These are phyloP conservation scores for Lutjanus erythropterus DNA, from an alignment of 2,113 vertebrate species.

Conservation along the genomic window DNA sequence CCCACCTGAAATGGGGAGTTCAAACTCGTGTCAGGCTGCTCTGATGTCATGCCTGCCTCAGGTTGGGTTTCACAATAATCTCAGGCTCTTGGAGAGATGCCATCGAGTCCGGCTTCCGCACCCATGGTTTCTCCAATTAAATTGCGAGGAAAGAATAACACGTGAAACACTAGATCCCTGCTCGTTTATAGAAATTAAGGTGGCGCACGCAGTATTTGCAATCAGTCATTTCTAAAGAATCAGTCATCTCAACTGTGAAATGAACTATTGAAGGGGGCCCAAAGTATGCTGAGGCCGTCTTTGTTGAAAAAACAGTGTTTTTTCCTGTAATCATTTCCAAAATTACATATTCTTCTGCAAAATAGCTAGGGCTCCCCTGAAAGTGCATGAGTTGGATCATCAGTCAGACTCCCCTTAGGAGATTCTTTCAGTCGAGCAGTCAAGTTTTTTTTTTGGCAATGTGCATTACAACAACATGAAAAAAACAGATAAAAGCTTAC, in stretches of 20 bases:
- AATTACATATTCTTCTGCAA: conserved; percentile 32
- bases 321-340: conserved; percentile 1
- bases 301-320: conserved; percentile 12
- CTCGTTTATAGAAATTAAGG: conserved; percentile 63
- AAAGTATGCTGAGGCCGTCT: conserved; percentile 21
- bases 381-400: too few relatives aligned
- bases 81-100: conserved; percentile 73
- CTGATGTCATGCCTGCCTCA: conserved; percentile 82
- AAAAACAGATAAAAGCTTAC: too few relatives aligned
- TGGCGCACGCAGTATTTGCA: conserved; percentile 43
- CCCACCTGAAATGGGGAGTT: conserved; percentile 83
- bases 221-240: conserved; percentile 62
- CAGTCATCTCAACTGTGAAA: conserved; percentile 42
- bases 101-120: conserved; percentile 66
- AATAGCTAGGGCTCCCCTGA: too few relatives aligned
- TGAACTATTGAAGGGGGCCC: conserved; percentile 24
- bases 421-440: too few relatives aligned
- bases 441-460: too few relatives aligned
- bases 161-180: conserved; percentile 61
- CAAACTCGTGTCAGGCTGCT: conserved; percentile 80
- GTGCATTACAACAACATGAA: too few relatives aligned
- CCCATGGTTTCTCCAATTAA: conserved; percentile 75
- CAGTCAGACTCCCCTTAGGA: too few relatives aligned
- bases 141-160: conserved; percentile 75
- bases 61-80: conserved; percentile 85